Conservation (phyloP, 2,888 invertebrate species). For the Xestia xanthographa region DNA sequence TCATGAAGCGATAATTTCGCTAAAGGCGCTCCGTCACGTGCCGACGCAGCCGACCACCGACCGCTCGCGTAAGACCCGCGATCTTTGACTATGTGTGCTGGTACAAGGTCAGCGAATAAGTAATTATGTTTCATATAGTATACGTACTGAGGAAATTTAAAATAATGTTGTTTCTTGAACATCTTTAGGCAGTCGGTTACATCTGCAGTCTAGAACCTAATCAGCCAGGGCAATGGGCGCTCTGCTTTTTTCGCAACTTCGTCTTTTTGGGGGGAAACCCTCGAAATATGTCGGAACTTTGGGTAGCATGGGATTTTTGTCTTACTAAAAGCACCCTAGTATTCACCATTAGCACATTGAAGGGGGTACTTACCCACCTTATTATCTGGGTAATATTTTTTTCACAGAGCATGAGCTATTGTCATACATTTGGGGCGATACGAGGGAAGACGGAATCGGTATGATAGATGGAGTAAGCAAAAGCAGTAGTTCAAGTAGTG, state of each 20-base stretch:
- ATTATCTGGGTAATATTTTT: background rate
- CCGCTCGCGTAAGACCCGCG: slow-evolving; percentile 20
- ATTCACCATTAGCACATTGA: too few relatives aligned
- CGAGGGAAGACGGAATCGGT: too few relatives aligned
- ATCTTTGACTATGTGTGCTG: slow-evolving; percentile 37
- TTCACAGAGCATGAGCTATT: background rate
- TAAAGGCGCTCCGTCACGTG: slow-evolving; percentile 50
- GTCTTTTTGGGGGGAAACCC: background rate
- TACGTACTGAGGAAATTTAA: slow-evolving; percentile 33
- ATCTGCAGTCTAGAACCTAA: background rate
- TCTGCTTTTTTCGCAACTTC: background rate
- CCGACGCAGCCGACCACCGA: slow-evolving; percentile 29
- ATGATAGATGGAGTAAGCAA: background rate
- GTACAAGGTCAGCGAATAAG: slow-evolving; percentile 57
- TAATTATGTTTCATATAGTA: slow-evolving; percentile 6
- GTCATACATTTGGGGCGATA: background rate
- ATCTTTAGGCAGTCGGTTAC: background rate
- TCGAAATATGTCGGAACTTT: background rate
- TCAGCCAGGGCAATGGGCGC: background rate
- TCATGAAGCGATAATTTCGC: slow-evolving; percentile 40
- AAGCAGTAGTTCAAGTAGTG: background rate
- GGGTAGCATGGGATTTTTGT: background rate
- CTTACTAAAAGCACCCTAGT: too few relatives aligned
- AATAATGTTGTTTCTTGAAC: slow-evolving; percentile 16
- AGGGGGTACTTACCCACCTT: too few relatives aligned